phyloP scores from a whole-genome alignment of 1,140 invertebrate species.

The Penaeus japonicus region DNA sequence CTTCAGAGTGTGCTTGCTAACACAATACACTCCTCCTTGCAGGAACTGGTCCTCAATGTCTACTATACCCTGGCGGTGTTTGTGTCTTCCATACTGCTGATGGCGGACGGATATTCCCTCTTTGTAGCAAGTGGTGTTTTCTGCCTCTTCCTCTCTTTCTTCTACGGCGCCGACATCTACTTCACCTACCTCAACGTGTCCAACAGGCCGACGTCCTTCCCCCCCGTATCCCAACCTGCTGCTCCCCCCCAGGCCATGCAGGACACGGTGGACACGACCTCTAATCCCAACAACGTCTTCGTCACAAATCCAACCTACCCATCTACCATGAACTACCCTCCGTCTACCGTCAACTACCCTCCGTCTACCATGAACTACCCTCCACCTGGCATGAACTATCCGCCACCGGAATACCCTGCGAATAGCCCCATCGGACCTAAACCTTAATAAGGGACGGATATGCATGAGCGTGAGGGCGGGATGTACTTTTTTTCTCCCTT shows the following conservation, averaged over 20 bases:
- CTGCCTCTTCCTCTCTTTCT: neutral
- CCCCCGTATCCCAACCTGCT: neutral
- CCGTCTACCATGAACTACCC: neutral
- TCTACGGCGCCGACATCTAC: constrained; percentile 19
- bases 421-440: neutral
- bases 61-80: constrained; percentile 1
- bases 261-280: neutral
- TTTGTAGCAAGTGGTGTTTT: constrained; percentile 13
- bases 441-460: no score
- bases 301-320: constrained; percentile 21
- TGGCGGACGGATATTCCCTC: neutral
- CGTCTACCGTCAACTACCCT: neutral
- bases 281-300: neutral
- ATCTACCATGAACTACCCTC: neutral
- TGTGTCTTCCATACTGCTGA: neutral
- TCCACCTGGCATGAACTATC: neutral
- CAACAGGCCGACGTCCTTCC: neutral
- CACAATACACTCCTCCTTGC: neutral
- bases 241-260: neutral
- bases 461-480: no score
- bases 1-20: neutral
- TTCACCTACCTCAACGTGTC: neutral
- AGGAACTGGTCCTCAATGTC: constrained; percentile 7
- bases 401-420: neutral
- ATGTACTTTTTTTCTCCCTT: no score